Evolutionary conservation across 2,888 invertebrate genomes (phyloP), one percentile per base, ranked within the genome.

Genomic region (Cerastis rubricosa): DNA sequence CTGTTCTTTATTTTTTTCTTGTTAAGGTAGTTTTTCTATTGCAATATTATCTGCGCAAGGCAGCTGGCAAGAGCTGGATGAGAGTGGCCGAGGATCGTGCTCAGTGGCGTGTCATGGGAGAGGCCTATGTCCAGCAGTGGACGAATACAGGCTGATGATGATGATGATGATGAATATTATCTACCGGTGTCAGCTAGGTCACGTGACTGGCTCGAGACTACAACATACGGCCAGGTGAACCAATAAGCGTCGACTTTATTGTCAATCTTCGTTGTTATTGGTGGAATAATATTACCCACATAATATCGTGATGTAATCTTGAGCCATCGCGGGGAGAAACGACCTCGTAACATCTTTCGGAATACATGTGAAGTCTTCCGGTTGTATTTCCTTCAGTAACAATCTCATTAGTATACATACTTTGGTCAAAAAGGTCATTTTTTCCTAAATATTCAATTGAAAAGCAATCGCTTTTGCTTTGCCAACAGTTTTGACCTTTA

Each of bases 251-350:
- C 43, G 63, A 57, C 25, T 64, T 49, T 49, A 57, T 35, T 51
- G 67, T 64, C 74, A 74, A 74, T 64, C 19, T 57, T 80, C 35
- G 22, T 68, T 64, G 63, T 64, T 74, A 79, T 68, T 80, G 74
- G 40, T 57, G 67, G 43, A 68, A 80, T 74, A 61, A 80, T 35
- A 80, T 68, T 57, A 64, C 35, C 19, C 11, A 72, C 14, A 40
- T 66, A 66, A 54, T 66, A 59, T 63, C 51, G 29, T 61, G 66
- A 47, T 59, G 54, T 74, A 29, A 74, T 74, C 47, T 74, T 49
- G 67, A 74, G 63, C 47, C 25, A 40, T 74, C 63, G 17, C 51
- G 14, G 22, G 19, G 43, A 63, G 22, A 54, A 80, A 67, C 66
- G 45, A 73, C 80, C 43, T 66, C 12, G 29, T 29, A 6, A 49